Conservation (phyloP, 2,797 vertebrate species). For the Hippocampus kuda region DNA sequence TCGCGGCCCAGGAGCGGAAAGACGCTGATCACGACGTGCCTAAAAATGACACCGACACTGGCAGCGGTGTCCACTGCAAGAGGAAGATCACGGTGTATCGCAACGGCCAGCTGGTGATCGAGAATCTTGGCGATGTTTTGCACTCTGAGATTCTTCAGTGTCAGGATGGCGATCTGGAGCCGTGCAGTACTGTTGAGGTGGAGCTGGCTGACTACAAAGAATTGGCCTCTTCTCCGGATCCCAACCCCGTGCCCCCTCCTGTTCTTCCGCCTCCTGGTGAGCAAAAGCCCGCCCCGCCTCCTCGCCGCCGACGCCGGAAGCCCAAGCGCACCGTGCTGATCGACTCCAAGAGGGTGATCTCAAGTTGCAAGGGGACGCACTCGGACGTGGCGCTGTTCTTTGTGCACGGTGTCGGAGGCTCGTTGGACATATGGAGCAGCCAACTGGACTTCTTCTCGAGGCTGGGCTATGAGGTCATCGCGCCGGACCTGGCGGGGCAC, state of each 20-base stretch:
- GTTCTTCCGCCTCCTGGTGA: constrained; percentile 47
- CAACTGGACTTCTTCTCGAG: constrained; percentile 90
- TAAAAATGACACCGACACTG: constrained; percentile 11
- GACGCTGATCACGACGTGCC: constrained; percentile 10
- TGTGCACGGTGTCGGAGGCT: constrained; percentile 90
- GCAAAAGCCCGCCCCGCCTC: constrained; percentile 64
- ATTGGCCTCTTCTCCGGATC: constrained; percentile 60
- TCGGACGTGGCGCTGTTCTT: constrained; percentile 89
- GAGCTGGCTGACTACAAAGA: constrained; percentile 74
- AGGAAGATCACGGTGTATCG: constrained; percentile 90
- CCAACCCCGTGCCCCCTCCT: constrained; percentile 47
- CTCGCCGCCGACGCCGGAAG: constrained; percentile 69
- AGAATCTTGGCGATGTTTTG: constrained; percentile 83
- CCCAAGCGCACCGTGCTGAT: constrained; percentile 84
- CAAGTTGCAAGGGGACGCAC: constrained; percentile 87
- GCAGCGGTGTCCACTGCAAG: constrained; percentile 76
- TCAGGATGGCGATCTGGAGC: constrained; percentile 73
- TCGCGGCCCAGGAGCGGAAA: constrained; percentile 14
- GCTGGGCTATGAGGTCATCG: constrained; percentile 91
- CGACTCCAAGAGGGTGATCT: constrained; percentile 82
- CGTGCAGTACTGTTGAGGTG: constrained; percentile 74
- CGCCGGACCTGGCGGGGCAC: constrained; percentile 85
- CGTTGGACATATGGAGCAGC: constrained; percentile 93
- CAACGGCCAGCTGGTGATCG: constrained; percentile 87
- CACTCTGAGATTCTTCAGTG: constrained; percentile 82